Base-by-base conservation (phyloP, 2,888 invertebrate genomes). In the Hemistola chrysoprasaria region DNA sequence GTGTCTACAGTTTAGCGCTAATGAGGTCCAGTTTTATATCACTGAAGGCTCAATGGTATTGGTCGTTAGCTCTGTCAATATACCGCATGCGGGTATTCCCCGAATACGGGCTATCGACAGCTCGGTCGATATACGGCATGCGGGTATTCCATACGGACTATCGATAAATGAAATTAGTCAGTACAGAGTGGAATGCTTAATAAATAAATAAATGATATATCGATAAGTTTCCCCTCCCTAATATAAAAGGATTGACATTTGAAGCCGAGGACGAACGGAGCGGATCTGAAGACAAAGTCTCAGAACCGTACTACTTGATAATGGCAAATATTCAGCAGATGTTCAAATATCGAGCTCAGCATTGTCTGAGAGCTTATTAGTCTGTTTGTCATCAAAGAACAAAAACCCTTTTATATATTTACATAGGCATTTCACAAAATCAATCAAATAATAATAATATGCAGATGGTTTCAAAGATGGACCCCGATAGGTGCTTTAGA, bases 221-320 rank as follows among this genome's bases (percentile, higher is more conserved):
- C 54, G 56, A 61, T 44, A 51, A 0, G 33, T 35, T 44, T 47
- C 44, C 77, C 23, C 16, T 65, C 37, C 50, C 81, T 81, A 69
- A 51, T 65, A 62, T 87, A 86, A 88, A 88, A 86, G 87, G 88
- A 87, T 88, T 87, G 87, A 84, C 79, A 71, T 85, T 84, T 78
- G 81, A 84, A 68, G 65, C 65, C 64, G 70, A 72, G 68, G 62
- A 71, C 77, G 74, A 72, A 71, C 72, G 78, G 71, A 81, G 76
- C 75, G 84, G 85, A 87, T 88, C 78, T 76, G 77, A 66, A 82
- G 83, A 83, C 83, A 82, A 86, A 84, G 79, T 76, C 66, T 65
- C 53, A 57, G 66, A 67, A 74, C 62, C 59, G 56, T 73, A 69
- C 71, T 66, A 62, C 66, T 73, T 73, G 71, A 66, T 78, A 76